Evolutionary conservation across 2,113 vertebrate species (phyloP), one percentile per base, ranked within the genome.

Genomic region (Saimiri boliviensis): DNA sequence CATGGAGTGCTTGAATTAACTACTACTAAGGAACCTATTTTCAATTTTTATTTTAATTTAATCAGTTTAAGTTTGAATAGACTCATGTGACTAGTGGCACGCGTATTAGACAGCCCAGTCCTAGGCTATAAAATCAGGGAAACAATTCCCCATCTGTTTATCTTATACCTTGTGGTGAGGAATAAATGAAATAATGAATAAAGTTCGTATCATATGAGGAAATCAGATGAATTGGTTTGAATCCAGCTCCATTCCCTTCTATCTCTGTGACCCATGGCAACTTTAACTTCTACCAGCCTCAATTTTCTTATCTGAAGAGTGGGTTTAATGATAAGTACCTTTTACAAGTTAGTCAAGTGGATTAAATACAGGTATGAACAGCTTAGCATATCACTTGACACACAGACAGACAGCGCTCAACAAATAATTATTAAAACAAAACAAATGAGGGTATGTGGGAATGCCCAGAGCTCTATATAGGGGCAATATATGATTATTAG

Each of bases 231-330:
- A 32, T 16, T 80, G 16, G n/a, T 63, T 81, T 54, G 89, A 84
- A 80, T 80, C 10, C n/a, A 71, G 3, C 14, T 82, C 30, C 25
- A 52, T 66, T 21, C 35, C 23, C 37, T 68, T 37, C 40, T 86
- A 40, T 87, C 42, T 56, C 45, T 91, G 37, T 70, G 27, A 42
- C 32, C 40, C 89, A 35, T 52, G 70, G 17, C 56, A 86, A 71
- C 56, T 93, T 87, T 68, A 81, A 56, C 9, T 10, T 58, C 25
- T 21, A 19, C 1, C 2, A 66, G 42, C 56, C 49, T 94, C 37
- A 37, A 52, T 54, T 49, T 79, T 32, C 77, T 94, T 25, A 91
- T 60, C 49, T 71, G 66, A 85, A 90, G 95, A 92, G 58, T 86
- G 79, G 56, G 20, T 54, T 91, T 81, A 37, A 56, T 32, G 60